Evolutionary conservation across 2,888 invertebrate genomes (phyloP).

Genomic region (Catocala fraxini): DNA sequence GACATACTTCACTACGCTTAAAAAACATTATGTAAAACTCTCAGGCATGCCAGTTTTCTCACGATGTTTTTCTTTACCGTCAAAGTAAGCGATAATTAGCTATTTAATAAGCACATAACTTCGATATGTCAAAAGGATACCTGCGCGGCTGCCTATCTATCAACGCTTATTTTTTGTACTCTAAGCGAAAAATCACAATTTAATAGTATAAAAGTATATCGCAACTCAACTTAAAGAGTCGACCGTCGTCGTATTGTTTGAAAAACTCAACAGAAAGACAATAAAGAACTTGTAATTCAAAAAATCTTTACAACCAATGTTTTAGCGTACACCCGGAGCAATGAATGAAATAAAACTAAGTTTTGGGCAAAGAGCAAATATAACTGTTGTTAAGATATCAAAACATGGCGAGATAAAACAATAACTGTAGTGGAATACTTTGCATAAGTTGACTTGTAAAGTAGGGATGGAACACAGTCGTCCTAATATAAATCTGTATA

Average conservation of each 20-base stretch:
- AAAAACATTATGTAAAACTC: too few relatives aligned
- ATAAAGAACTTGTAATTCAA: background rate
- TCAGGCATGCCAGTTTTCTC: too few relatives aligned
- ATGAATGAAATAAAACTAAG: conserved; percentile 44
- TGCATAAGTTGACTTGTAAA: conserved; percentile 45
- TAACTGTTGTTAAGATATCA: conserved; percentile 42
- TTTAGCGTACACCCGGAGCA: conserved; percentile 17
- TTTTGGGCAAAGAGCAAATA: conserved; percentile 30
- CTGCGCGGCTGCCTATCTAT: too few relatives aligned
- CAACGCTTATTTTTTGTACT: too few relatives aligned
- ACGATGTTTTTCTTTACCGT: too few relatives aligned
- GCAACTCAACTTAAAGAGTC: background rate
- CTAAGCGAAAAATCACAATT: background rate
- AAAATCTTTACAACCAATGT: conserved; percentile 4
- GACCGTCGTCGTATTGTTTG: background rate
- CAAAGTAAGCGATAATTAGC: too few relatives aligned
- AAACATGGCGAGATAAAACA: conserved; percentile 43
- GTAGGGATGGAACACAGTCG: conserved; percentile 2
- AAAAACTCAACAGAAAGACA: background rate
- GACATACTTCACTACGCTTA: too few relatives aligned
- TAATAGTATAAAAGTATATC: background rate
- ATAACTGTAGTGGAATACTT: conserved; percentile 38
- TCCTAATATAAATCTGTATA: background rate
- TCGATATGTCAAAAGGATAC: too few relatives aligned
- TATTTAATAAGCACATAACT: too few relatives aligned